Percentiles rank a stretch among this genome's conserved stretches.
These are phyloP conservation scores for Hafferia zeledoni DNA, from an alignment of 2,797 vertebrate genomes.

Conservation along the genomic window DNA sequence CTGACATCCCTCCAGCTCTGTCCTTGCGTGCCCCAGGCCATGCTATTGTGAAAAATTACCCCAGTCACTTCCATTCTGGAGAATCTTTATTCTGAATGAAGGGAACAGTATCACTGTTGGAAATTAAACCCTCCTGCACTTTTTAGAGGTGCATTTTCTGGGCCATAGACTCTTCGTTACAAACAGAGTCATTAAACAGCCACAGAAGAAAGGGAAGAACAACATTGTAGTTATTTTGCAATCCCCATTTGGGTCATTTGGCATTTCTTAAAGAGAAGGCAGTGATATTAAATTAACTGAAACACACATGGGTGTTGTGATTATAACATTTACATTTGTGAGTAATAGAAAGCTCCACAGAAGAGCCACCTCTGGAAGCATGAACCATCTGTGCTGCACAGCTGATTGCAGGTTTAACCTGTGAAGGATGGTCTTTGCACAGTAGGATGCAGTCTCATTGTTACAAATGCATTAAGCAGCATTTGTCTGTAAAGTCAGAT, in stretches of 20 bases:
- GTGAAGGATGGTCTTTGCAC: neutral
- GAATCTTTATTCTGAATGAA: neutral
- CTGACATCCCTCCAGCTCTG: neutral
- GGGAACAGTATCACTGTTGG: neutral
- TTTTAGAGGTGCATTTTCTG: neutral
- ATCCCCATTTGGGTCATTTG: neutral
- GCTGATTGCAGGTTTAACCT: neutral
- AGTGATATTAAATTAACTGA: neutral
- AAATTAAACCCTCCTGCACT: neutral
- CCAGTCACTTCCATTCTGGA: neutral
- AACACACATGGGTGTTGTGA: fast-evolving
- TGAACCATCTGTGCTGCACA: neutral
- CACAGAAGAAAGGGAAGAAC: neutral
- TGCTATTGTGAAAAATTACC: neutral
- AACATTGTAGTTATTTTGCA: neutral
- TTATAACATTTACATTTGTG: neutral
- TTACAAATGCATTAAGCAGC: neutral
- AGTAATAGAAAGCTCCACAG: neutral
- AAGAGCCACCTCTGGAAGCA: neutral
- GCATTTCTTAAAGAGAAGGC: neutral
- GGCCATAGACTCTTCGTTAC: neutral
- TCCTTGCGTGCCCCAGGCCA: neutral
- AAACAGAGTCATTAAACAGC: neutral
- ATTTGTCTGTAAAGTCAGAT: neutral
- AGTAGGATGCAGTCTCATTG: neutral